phyloP scores from a whole-genome alignment of 1,140 invertebrate species.

The Nasonia vitripennis region DNA sequence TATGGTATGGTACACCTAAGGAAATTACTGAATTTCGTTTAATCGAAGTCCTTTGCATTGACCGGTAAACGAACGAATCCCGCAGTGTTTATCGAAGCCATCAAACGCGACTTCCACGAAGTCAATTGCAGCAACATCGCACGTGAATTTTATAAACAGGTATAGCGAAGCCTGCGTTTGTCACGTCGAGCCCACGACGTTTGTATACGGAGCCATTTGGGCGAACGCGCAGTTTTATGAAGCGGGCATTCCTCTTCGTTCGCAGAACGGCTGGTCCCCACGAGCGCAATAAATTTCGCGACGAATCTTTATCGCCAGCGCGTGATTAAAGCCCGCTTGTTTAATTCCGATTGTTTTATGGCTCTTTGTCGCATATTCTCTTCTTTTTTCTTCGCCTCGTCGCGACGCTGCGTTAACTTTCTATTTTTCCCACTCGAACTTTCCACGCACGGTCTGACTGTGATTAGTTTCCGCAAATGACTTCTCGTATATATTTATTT shows the following conservation, averaged over 20 bases:
- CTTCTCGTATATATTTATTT: too few relatives aligned
- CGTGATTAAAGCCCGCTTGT: conserved; percentile 38
- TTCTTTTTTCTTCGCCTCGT: neutral
- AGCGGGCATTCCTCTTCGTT: conserved; percentile 38
- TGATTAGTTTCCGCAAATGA: too few relatives aligned
- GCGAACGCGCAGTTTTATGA: conserved; percentile 25
- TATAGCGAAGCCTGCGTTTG: neutral
- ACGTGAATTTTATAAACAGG: neutral
- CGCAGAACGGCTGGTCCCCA: neutral
- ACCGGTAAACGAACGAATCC: too few relatives aligned
- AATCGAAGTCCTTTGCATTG: too few relatives aligned
- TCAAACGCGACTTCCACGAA: neutral
- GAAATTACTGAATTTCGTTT: too few relatives aligned
- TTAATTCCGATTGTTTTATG: conserved; percentile 46
- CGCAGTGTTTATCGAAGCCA: too few relatives aligned
- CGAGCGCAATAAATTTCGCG: conserved; percentile 29
- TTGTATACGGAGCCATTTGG: conserved; percentile 21
- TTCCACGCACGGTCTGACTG: too few relatives aligned
- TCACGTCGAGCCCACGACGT: neutral
- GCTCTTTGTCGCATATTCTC: too few relatives aligned
- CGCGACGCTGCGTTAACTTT: neutral
- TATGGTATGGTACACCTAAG: too few relatives aligned
- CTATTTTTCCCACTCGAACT: neutral
- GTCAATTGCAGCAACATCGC: neutral
- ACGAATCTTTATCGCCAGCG: conserved; percentile 39